Percentiles rank a stretch among this genome's conserved stretches.
These are phyloP conservation scores for Coenonympha glycerion DNA, from an alignment of 2,888 invertebrate species.

Conservation along the genomic window DNA sequence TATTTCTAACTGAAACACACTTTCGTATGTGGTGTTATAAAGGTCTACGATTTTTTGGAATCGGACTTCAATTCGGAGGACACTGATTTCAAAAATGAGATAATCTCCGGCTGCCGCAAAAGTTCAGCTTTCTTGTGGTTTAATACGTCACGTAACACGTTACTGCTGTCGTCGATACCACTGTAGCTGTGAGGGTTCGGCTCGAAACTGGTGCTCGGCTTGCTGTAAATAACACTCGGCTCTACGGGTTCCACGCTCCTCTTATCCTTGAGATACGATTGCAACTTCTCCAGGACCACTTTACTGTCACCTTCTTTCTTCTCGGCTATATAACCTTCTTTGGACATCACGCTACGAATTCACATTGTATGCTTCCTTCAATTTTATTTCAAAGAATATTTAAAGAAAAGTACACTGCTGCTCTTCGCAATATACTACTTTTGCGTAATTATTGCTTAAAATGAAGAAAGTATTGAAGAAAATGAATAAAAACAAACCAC, in stretches of 20 bases:
- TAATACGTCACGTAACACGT: conserved; percentile 61
- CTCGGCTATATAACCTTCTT: conserved; percentile 70
- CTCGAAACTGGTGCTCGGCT: conserved; percentile 63
- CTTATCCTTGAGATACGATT: conserved; percentile 69
- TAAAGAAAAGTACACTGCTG: neutral
- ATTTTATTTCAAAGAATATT: neutral
- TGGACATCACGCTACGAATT: conserved; percentile 53
- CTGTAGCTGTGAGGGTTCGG: conserved; percentile 39
- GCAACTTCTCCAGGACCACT: conserved; percentile 67
- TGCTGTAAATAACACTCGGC: conserved; percentile 45
- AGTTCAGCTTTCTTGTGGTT: conserved; percentile 68
- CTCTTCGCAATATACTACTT: neutral
- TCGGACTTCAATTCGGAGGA: conserved; percentile 62
- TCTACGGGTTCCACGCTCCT: conserved; percentile 54
- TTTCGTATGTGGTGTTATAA: neutral
- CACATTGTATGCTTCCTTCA: conserved; percentile 33
- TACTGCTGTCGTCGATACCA: conserved; percentile 56
- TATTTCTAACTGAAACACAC: neutral
- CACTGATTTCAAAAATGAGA: conserved; percentile 59
- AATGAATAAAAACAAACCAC: conserved; percentile 35
- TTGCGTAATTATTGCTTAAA: neutral
- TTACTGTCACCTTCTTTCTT: conserved; percentile 70
- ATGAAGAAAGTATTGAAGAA: neutral
- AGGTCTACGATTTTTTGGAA: conserved; percentile 48
- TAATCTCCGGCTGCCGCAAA: conserved; percentile 65